Evolutionary conservation across 2,113 vertebrate species (phyloP).

Genomic region (Ptychochromis oligacanthus): DNA sequence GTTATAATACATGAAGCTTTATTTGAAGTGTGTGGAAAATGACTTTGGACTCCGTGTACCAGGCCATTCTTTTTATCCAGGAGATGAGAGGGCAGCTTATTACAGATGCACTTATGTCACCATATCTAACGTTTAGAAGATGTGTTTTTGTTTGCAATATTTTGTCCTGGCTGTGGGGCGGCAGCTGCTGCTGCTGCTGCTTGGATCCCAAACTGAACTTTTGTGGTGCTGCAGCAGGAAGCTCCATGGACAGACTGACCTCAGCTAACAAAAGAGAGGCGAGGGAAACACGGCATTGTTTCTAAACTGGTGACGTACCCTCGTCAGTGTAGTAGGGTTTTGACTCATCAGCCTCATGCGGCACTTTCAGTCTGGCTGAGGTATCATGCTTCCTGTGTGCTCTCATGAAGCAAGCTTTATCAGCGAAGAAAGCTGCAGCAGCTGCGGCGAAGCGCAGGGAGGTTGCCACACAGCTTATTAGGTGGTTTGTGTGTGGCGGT

Average conservation of each 20-base stretch:
- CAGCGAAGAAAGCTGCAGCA: constrained; percentile 33
- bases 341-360: constrained; percentile 49
- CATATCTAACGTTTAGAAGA: neutral
- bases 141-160: neutral
- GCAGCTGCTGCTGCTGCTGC: neutral
- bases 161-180: neutral
- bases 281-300: constrained; percentile 56
- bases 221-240: neutral
- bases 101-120: neutral
- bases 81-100: neutral
- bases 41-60: neutral
- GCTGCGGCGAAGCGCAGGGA: constrained; percentile 34
- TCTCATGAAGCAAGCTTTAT: constrained; percentile 60
- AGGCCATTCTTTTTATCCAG: neutral
- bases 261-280: constrained; percentile 28
- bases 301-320: constrained; percentile 40
- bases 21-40: neutral
- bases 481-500: constrained; percentile 67
- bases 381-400: constrained; percentile 65
- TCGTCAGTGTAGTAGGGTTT: constrained; percentile 37
- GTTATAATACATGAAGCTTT: neutral
- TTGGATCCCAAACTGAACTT: neutral
- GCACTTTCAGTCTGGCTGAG: constrained; percentile 29
- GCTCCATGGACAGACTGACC: neutral
- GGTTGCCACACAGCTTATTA: constrained; percentile 33